Conservation (phyloP, 2,797 vertebrate genomes). For the Sebastes diaconus region DNA sequence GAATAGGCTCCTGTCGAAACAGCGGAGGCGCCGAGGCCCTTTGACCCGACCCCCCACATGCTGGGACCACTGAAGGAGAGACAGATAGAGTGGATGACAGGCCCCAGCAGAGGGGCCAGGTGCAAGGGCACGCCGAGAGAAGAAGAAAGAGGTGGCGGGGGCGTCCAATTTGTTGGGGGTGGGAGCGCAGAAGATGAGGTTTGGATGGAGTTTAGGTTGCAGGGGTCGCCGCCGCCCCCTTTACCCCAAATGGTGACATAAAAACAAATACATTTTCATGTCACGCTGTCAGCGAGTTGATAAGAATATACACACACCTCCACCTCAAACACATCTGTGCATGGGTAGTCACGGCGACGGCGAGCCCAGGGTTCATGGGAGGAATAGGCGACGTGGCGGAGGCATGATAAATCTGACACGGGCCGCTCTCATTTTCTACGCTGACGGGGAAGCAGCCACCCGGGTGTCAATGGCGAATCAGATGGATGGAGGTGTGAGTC, state of each 20-base stretch:
- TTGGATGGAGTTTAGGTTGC: constrained; percentile 55
- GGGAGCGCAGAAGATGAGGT: constrained; percentile 58
- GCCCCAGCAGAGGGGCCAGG: constrained; percentile 44
- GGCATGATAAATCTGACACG: constrained; percentile 61
- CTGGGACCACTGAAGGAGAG: constrained; percentile 46
- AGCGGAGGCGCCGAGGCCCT: constrained; percentile 25
- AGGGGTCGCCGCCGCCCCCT: not conserved
- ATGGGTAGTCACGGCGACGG: constrained; percentile 30
- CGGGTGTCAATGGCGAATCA: constrained; percentile 41
- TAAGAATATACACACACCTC: constrained; percentile 50
- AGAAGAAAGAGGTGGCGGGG: not conserved
- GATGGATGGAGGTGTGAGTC: constrained; percentile 41
- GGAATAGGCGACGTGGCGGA: constrained; percentile 14
- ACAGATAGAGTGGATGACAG: constrained; percentile 65
- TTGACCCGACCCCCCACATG: constrained; percentile 34
- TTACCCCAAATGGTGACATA: constrained; percentile 21
- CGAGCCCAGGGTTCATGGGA: constrained; percentile 19
- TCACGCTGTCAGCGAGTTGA: constrained; percentile 68
- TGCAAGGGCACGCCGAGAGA: constrained; percentile 52
- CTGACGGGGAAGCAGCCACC: constrained; percentile 49
- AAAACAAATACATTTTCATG: constrained; percentile 81
- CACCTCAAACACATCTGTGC: constrained; percentile 46
- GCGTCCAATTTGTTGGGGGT: constrained; percentile 57
- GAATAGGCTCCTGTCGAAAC: constrained; percentile 77
- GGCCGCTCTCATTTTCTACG: constrained; percentile 27